Evolutionary conservation across 2,797 vertebrate species (phyloP).

Genomic region (Lepilemur ruficaudatus): DNA sequence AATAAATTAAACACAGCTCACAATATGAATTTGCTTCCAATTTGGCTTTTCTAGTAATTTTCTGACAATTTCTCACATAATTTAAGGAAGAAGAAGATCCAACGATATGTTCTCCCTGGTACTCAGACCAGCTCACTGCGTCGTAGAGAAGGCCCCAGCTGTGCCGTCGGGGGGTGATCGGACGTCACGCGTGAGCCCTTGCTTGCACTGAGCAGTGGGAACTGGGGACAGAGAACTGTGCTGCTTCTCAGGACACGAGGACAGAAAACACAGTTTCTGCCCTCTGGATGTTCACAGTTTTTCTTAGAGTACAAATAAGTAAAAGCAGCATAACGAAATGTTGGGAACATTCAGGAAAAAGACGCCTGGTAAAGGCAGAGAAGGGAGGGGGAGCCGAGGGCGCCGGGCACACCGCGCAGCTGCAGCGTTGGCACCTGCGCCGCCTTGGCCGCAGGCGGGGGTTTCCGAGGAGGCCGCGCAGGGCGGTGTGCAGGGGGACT

Average conservation of each 20-base stretch:
- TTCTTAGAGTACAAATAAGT: neutral
- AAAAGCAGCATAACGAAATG: neutral
- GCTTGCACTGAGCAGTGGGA: neutral
- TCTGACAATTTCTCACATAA: neutral
- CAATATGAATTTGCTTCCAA: conserved; percentile 31
- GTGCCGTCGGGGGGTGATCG: neutral
- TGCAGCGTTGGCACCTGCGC: neutral
- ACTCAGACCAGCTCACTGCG: neutral
- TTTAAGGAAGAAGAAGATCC: neutral
- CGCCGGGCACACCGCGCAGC: neutral
- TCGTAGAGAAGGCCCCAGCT: neutral
- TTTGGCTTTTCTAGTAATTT: conserved; percentile 55
- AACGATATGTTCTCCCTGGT: neutral
- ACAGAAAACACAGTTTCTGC: neutral
- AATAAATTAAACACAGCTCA: conserved; percentile 58
- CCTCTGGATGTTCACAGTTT: neutral
- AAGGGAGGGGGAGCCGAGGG: neutral
- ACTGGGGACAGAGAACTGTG: neutral
- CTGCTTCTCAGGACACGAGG: neutral
- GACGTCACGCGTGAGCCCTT: neutral
- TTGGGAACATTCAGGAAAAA: neutral
- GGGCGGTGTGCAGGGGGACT: neutral
- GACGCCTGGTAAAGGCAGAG: neutral
- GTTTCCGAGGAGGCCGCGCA: neutral
- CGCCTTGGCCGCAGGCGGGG: rapidly evolving